Evolutionary conservation across 2,113 vertebrate genomes (phyloP).

Genomic region (Gambusia holbrooki): DNA sequence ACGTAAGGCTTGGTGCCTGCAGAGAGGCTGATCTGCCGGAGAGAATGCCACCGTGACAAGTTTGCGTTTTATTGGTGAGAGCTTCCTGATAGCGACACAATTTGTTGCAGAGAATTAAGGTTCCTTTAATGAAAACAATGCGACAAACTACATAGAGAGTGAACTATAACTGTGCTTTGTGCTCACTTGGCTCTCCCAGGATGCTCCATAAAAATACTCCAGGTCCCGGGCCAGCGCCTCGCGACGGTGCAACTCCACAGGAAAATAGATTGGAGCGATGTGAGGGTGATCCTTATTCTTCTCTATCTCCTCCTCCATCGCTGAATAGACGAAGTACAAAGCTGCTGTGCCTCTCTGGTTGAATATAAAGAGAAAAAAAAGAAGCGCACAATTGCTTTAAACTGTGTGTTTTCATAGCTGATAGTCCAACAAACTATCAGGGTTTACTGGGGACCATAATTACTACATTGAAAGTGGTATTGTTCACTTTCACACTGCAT

Average conservation of each 20-base stretch:
- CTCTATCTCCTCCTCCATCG: neutral
- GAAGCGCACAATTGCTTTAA: neutral
- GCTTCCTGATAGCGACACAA: neutral
- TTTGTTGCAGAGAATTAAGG: neutral
- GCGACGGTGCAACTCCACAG: neutral
- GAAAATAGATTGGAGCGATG: neutral
- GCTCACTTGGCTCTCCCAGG: neutral
- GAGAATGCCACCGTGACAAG: neutral
- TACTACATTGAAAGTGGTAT: too few species aligned
- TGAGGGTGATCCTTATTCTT: neutral
- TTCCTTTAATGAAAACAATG: neutral
- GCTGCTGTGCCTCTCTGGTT: neutral
- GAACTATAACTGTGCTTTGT: neutral
- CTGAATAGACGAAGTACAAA: neutral
- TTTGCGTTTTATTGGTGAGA: neutral
- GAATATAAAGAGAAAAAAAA: neutral
- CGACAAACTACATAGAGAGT: neutral
- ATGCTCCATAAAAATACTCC: neutral
- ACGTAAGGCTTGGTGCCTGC: conserved; percentile 84
- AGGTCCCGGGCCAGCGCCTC: neutral
- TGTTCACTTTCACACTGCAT: too few species aligned
- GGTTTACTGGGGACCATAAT: too few species aligned
- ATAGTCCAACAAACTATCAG: too few species aligned
- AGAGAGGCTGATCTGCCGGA: conserved; percentile 64
- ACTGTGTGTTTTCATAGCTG: too few species aligned